phyloP scores from a whole-genome alignment of 2,113 vertebrate genomes.

The Fulica atra region DNA sequence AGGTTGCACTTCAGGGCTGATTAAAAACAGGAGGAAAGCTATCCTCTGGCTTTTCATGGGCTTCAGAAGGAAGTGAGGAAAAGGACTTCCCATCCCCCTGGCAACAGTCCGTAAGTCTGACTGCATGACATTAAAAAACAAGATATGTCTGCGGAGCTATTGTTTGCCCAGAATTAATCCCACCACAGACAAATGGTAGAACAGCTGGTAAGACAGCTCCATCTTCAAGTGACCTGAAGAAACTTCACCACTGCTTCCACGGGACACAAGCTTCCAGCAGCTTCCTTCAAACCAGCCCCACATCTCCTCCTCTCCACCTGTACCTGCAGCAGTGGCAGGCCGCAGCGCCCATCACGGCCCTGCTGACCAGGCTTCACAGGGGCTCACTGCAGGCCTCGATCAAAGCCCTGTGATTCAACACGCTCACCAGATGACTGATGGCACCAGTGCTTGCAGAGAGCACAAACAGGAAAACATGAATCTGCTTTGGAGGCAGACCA shows the following conservation, averaged over 20 bases:
- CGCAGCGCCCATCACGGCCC: rapidly evolving
- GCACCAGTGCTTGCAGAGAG: background rate
- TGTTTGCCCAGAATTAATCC: background rate
- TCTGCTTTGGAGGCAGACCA: background rate
- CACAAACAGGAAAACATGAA: background rate
- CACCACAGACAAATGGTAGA: background rate
- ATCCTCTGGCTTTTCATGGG: background rate
- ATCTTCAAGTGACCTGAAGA: background rate
- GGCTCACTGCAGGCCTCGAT: background rate
- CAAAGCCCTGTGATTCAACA: background rate
- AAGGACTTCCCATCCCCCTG: constrained; percentile 9
- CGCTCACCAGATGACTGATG: background rate
- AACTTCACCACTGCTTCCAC: background rate
- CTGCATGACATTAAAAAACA: background rate
- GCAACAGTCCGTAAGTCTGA: background rate
- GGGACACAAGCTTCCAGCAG: background rate
- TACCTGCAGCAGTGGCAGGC: rapidly evolving
- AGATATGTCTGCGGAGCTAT: background rate
- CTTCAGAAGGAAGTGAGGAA: constrained; percentile 44
- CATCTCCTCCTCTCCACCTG: too few species aligned
- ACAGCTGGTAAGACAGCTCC: background rate
- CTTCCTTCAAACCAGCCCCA: background rate
- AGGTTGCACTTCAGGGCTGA: background rate
- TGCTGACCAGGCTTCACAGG: rapidly evolving
- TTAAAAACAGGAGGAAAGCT: constrained; percentile 35